A percentile compares a stretch with the other conserved stretches of the same genome.
These are phyloP conservation scores for Sapayoa aenigma DNA, from an alignment of 2,113 vertebrate genomes.

Conservation along the genomic window DNA sequence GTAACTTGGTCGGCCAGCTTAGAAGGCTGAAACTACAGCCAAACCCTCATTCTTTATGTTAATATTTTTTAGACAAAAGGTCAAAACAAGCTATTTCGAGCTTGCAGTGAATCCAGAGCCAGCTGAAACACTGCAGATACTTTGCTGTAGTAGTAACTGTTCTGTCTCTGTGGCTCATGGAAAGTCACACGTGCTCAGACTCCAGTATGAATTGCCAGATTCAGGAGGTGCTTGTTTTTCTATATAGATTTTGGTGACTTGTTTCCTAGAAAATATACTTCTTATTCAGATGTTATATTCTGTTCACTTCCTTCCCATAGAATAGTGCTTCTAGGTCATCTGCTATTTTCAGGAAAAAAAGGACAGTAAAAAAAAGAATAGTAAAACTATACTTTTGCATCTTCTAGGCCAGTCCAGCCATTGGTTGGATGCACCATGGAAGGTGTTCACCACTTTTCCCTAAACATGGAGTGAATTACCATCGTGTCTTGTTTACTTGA, in stretches of 20 bases:
- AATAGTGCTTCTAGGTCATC: background rate
- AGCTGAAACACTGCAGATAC: background rate
- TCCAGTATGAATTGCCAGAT: background rate
- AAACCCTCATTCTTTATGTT: background rate
- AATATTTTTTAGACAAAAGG: conserved; percentile 9
- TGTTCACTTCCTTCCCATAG: background rate
- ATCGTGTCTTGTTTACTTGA: background rate
- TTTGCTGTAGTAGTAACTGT: background rate
- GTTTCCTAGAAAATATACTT: background rate
- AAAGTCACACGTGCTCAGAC: background rate
- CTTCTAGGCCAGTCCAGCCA: background rate
- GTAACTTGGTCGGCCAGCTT: background rate
- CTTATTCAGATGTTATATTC: background rate
- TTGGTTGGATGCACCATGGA: background rate
- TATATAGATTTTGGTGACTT: background rate
- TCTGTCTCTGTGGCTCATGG: background rate
- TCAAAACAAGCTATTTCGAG: background rate
- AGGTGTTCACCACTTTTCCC: background rate
- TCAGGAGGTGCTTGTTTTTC: background rate
- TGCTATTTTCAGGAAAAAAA: background rate
- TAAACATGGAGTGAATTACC: background rate
- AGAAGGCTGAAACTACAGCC: conserved; percentile 11
- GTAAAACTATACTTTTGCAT: background rate
- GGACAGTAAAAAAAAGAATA: background rate
- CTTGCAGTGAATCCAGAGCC: background rate